Evolutionary conservation across 1,140 invertebrate genomes (phyloP), one percentile per base, ranked within the genome.

Genomic region (Octopus sinensis): DNA sequence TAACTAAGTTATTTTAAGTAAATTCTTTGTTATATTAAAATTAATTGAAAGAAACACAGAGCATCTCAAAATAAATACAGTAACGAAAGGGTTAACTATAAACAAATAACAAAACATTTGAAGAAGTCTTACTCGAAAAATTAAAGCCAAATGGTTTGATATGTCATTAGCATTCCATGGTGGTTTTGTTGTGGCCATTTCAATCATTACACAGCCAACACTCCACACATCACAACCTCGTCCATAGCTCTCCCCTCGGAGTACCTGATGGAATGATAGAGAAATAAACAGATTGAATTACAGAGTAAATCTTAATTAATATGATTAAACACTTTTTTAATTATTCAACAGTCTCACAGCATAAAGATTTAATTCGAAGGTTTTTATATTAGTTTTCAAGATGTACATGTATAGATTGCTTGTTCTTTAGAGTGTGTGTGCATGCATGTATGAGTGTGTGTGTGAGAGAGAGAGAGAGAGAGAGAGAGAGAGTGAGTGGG

Each of bases 171-270:
- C 91, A 84, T 89, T 90, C 92, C 92, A 92, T 5, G 92, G 92
- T 17, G 92, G 91, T 82, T 90, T 91, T 23, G 88, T 89, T 30
- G 92, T 92, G 6, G 87, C 87, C 92, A 92, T 92, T 83, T 92
- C 92, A 71, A 92, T 92, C 79, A 92, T 90, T 56, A 87, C 88
- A 86, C 92, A 92, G 5, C 92, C 92, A 12, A 92, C 87, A 86
- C 91, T 91, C 92, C 92, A 92, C 5, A 92, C 86, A 85, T 92
- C 92, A 88, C 92, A 92, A 6, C 90, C 90, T 71, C 92, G 84
- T 10, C 92, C 92, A 86, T 92, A 92, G 78, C 88, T 87, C 82
- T 92, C 91, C 4, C 92, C 92, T 78, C 92, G 84, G 78, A 92
- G 85, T n/a, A 92, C 92, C 90, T 91, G 77, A 2, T 43, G 30